Evolutionary conservation across 2,113 vertebrate genomes (phyloP).

Genomic region (Falcunculus frontatus): DNA sequence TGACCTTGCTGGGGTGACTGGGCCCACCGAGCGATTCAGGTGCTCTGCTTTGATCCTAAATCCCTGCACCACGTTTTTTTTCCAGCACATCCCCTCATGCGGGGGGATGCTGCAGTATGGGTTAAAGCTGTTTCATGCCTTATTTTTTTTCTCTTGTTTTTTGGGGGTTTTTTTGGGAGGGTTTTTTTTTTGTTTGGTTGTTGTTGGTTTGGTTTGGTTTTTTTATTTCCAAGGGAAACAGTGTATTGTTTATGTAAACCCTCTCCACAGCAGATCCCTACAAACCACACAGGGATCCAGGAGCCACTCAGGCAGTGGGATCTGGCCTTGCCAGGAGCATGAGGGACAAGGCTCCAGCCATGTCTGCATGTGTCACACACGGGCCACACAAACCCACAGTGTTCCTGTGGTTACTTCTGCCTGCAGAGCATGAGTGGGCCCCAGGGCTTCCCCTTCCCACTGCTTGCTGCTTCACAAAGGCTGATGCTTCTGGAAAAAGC

Average conservation of each 20-base stretch:
- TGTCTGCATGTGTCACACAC: background rate
- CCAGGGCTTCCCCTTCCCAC: constrained; percentile 21
- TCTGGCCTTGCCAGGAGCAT: background rate
- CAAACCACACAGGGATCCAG: background rate
- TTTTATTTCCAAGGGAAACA: background rate
- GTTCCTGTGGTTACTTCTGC: background rate
- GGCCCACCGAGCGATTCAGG: background rate
- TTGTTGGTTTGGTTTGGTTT: too few species aligned
- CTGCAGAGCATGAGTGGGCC: background rate
- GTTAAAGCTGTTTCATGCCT: background rate
- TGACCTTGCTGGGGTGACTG: background rate
- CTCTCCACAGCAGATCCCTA: background rate
- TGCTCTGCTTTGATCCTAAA: background rate
- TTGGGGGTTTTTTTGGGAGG: background rate
- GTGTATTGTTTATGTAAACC: background rate
- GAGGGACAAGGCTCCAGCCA: background rate
- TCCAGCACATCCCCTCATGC: background rate
- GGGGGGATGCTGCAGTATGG: too few species aligned
- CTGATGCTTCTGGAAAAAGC: constrained; percentile 26
- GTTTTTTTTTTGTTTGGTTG: background rate
- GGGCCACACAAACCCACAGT: background rate
- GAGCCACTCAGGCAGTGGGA: background rate
- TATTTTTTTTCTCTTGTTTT: background rate
- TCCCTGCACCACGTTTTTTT: fast-evolving
- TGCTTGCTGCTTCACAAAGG: background rate